These are phyloP conservation scores for Tipula helvola DNA, from an alignment of 2,888 invertebrate species.

Conservation along the genomic window DNA sequence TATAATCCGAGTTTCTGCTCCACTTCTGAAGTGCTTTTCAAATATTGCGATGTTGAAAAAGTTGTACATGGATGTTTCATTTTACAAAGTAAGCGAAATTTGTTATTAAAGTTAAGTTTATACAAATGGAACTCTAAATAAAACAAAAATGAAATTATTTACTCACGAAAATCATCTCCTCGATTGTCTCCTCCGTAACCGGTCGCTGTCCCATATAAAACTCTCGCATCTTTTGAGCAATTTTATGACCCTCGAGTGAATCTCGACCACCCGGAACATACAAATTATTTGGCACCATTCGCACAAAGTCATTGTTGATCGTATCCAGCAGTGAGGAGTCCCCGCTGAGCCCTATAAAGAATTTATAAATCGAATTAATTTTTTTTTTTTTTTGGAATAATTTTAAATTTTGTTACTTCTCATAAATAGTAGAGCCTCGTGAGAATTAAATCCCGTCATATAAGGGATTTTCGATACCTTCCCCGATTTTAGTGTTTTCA, in stretches of 20 bases:
- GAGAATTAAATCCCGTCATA: conserved; percentile 49
- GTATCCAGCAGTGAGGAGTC: conserved; percentile 43
- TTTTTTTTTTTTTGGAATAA: no score
- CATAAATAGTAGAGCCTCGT: conserved; percentile 52
- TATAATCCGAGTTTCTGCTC: no score
- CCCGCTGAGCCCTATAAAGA: conserved; percentile 40
- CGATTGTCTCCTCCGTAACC: conserved; percentile 40
- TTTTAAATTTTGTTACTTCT: conserved; percentile 32
- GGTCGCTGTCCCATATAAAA: conserved; percentile 46
- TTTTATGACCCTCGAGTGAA: conserved; percentile 30
- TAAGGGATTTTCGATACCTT: conserved; percentile 45
- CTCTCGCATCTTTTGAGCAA: conserved; percentile 38
- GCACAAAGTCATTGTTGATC: conserved; percentile 42
- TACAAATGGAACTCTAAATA: background rate
- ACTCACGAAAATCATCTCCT: conserved; percentile 44
- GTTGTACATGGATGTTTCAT: no score
- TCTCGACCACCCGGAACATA: conserved; percentile 25
- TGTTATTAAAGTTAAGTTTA: no score
- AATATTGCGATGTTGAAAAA: background rate
- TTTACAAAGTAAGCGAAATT: no score
- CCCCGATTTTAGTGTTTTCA: conserved; percentile 32
- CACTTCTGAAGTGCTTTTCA: no score
- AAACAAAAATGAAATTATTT: background rate
- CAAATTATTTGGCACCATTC: conserved; percentile 45
- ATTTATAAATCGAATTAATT: background rate